Conservation (phyloP, 1,140 invertebrate species). For the Neodiprion pinetum region DNA sequence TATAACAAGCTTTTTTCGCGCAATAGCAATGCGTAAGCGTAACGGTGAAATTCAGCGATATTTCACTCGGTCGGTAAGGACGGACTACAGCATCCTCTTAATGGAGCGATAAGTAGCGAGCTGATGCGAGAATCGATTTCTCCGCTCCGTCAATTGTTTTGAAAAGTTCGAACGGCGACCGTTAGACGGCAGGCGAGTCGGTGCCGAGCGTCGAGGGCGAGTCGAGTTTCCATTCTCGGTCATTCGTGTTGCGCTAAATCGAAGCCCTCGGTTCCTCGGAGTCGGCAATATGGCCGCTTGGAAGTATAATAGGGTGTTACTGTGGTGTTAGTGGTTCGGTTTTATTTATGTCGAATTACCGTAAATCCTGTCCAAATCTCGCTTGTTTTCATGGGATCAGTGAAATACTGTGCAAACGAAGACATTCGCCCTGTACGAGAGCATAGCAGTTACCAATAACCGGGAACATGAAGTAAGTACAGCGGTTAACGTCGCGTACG, state of each 20-base stretch:
- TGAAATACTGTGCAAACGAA: slow-evolving; percentile 55
- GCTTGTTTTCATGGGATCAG: slow-evolving; percentile 61
- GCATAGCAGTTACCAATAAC: slow-evolving; percentile 56
- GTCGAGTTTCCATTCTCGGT: too few relatives aligned
- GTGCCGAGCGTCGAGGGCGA: too few relatives aligned
- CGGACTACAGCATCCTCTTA: too few relatives aligned
- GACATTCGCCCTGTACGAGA: slow-evolving; percentile 55
- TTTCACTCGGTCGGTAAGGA: too few relatives aligned
- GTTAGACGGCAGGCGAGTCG: too few relatives aligned
- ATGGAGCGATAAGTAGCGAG: too few relatives aligned
- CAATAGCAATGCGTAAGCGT: too few relatives aligned
- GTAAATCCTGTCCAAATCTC: slow-evolving; percentile 57
- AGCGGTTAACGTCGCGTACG: background rate
- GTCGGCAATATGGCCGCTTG: slow-evolving; percentile 58
- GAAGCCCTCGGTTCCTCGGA: slow-evolving; percentile 1
- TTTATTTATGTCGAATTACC: slow-evolving; percentile 61
- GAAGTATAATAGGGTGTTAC: slow-evolving; percentile 58
- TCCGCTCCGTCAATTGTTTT: too few relatives aligned
- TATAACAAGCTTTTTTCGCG: too few relatives aligned
- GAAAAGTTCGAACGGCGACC: too few relatives aligned
- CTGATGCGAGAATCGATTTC: too few relatives aligned
- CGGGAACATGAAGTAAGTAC: slow-evolving; percentile 60
- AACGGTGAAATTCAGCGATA: too few relatives aligned
- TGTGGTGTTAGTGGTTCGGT: slow-evolving; percentile 55
- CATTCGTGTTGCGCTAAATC: background rate